Evolutionary conservation across 2,888 invertebrate species (phyloP), one percentile per base, ranked within the genome.

Genomic region (Epinotia ramella): DNA sequence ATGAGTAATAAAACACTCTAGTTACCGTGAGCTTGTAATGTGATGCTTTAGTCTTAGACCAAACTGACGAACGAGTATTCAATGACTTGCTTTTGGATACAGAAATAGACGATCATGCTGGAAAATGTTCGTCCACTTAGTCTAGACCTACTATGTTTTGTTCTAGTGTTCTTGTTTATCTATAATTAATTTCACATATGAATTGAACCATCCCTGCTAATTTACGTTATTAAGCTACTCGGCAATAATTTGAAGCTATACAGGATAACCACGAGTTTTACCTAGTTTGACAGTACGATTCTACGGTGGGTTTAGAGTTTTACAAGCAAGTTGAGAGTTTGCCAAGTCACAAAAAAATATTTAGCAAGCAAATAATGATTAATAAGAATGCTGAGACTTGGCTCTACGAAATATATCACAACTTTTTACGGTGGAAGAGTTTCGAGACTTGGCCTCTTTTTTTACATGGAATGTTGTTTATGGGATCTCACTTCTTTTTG

Each of bases 11-110:
- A 40, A 9, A 40, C 9, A 40, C 40, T 40, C 9, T 66, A 60
- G 66, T 66, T 70, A 64, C 53, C 2, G 20, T 24, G 11, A 83
- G 84, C 80, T 84, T 81, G 79, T 81, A 85, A 20, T 71, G 60
- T 82, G 84, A 84, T 84, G 49, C 28, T 53, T 53, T 53, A 53
- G 16, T 5, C 49, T 53, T 53, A 53, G 16, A 16, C 49, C 5
- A 16, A 16, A 49, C 16, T 16, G 16, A 49, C 49, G 49, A 49
- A 49, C 49, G 5, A 49, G 16, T 5, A 13, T 49, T 13, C 6
- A 16, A 16, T 16, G 16, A 49, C 46, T 46, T 13, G 12, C 12
- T 12, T 49, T 49, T 49, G 6, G 13, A 16, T 5, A 49, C 16
- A 49, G 1, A 49, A 53, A n/a, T 53, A n/a, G 6, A 53, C n/a